These are phyloP conservation scores for Cosmia trapezina DNA, from an alignment of 2,888 invertebrate species.

Conservation along the genomic window DNA sequence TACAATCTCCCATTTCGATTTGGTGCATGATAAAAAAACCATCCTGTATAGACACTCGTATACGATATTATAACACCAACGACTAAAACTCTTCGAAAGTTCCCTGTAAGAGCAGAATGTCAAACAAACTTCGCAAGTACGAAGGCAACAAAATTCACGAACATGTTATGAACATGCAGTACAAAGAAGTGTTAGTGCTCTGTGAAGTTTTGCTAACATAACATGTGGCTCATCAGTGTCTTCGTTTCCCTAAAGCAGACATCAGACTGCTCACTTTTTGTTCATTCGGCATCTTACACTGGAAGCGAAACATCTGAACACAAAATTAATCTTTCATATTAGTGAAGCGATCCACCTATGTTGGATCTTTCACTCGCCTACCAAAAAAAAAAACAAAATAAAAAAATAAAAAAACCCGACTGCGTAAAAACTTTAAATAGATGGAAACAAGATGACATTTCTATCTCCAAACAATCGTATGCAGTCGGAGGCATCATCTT, in stretches of 20 bases:
- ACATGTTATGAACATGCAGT: slow-evolving; percentile 44
- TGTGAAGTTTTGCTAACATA: slow-evolving; percentile 26
- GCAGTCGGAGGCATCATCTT: too few species aligned
- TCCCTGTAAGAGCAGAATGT: slow-evolving; percentile 36
- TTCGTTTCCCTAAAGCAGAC: not conserved
- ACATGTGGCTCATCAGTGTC: slow-evolving; percentile 8
- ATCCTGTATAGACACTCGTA: too few species aligned
- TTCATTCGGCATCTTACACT: not conserved
- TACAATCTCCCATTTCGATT: too few species aligned
- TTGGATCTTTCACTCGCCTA: too few species aligned
- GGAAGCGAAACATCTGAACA: not conserved
- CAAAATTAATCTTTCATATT: too few species aligned
- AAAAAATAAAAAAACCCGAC: too few species aligned
- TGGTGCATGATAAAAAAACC: too few species aligned
- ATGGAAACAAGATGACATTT: too few species aligned
- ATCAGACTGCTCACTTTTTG: not conserved
- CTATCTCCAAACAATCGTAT: too few species aligned
- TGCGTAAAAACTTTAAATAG: too few species aligned
- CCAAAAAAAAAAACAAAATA: not conserved
- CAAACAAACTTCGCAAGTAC: slow-evolving; percentile 49
- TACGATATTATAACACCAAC: not conserved
- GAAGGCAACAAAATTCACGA: slow-evolving; percentile 51
- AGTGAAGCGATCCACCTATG: not conserved
- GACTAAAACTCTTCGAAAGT: slow-evolving; percentile 31
- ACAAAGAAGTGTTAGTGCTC: slow-evolving; percentile 51